phyloP scores from a whole-genome alignment of 1,140 invertebrate genomes.

The Drosophila biarmipes region DNA sequence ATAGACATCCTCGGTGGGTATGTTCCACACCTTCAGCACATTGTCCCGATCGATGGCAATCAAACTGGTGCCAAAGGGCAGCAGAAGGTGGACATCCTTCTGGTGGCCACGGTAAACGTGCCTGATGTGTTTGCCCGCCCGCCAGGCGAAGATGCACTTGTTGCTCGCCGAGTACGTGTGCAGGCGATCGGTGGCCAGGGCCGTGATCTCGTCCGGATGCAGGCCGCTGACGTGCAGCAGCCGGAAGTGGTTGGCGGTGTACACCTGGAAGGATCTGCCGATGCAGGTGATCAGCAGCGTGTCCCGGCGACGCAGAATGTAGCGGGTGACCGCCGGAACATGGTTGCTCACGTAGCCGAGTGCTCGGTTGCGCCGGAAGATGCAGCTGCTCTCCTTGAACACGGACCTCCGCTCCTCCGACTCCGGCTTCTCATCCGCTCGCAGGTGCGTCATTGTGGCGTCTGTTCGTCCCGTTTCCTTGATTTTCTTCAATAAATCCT shows the following conservation, averaged over 20 bases:
- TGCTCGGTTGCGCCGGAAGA: constrained; percentile 93
- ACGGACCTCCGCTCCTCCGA: constrained; percentile 31
- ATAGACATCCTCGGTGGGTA: constrained; percentile 89
- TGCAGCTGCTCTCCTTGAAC: constrained; percentile 87
- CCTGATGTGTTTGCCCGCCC: constrained; percentile 93
- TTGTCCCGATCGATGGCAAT: constrained; percentile 93
- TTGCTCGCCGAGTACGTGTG: constrained; percentile 94
- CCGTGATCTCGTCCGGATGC: constrained; percentile 93
- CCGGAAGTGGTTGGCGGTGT: constrained; percentile 92
- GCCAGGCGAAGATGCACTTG: constrained; percentile 93
- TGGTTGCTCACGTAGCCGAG: constrained; percentile 97
- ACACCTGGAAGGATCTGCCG: constrained; percentile 96
- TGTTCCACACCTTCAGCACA: constrained; percentile 93
- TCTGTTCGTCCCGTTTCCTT: constrained; percentile 1
- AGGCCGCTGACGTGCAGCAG: constrained; percentile 92
- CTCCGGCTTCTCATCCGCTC: constrained; percentile 15
- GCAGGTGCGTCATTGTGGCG: constrained; percentile 55
- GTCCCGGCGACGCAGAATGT: constrained; percentile 93
- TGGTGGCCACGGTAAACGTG: constrained; percentile 93
- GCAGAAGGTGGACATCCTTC: constrained; percentile 89
- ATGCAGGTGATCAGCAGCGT: constrained; percentile 95
- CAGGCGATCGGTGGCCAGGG: constrained; percentile 91
- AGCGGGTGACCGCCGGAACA: constrained; percentile 93
- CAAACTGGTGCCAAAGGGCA: constrained; percentile 94
- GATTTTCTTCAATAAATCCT: constrained; percentile 10